Conservation (phyloP, 2,888 invertebrate genomes). For the Tenthredo notha region DNA sequence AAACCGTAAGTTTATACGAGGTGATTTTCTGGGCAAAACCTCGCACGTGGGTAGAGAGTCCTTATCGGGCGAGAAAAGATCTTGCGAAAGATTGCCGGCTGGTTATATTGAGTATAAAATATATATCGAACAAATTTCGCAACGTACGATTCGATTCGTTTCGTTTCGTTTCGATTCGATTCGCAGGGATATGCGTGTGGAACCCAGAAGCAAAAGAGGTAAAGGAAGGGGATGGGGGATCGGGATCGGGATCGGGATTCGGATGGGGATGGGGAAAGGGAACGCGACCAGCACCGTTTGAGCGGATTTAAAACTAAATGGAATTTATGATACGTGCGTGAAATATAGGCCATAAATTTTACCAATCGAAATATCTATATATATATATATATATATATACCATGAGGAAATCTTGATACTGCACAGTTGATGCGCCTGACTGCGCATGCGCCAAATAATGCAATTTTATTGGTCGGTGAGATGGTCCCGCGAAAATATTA, state of each 20-base stretch:
- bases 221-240: neutral
- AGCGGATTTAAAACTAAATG: slow-evolving; percentile 61
- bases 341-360: slow-evolving; percentile 67
- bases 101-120: neutral
- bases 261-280: neutral
- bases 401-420: too few species aligned
- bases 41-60: slow-evolving; percentile 1
- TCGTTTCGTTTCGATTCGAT: too few species aligned
- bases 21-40: neutral
- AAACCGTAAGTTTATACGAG: neutral
- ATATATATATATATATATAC: neutral
- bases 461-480: too few species aligned
- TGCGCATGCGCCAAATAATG: too few species aligned
- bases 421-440: too few species aligned
- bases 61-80: slow-evolving; percentile 31
- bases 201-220: neutral
- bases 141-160: neutral
- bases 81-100: slow-evolving; percentile 28
- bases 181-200: neutral
- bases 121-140: slow-evolving; percentile 32
- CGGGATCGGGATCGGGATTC: too few species aligned
- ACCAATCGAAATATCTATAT: slow-evolving; percentile 60
- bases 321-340: slow-evolving; percentile 66
- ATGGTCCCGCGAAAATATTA: too few species aligned
- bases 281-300: slow-evolving; percentile 50